Base-by-base conservation (phyloP, 2,888 invertebrate species). In the Meiosimyza decipiens region DNA sequence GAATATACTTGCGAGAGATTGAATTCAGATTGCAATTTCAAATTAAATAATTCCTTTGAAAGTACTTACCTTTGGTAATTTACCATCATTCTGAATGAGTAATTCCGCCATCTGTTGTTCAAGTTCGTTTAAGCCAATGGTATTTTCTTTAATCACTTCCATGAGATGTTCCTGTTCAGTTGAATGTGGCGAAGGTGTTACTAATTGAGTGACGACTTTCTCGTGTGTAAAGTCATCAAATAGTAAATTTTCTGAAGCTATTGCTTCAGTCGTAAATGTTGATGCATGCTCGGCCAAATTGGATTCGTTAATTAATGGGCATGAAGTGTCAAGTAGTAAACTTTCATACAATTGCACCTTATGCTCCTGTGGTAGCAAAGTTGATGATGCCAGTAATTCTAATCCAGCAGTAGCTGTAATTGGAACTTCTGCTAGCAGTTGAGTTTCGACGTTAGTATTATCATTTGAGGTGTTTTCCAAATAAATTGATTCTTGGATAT, bases 401-500 rank as follows among this genome's bases (percentile, higher is more conserved):
- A n/a, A 50, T 6, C 60, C 6, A 51, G 15, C n/a, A 28, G 76
- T 71, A 2, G 74, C 71, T 76, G 13, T 4, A 11, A 13, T 18
- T 63, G 63, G 22, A 9, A 11, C 40, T 16, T 40, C 55, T 18
- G 67, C 50, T 15, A 9, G 12, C 1, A 3, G 60, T 49, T 12
- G 11, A 18, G 22, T 22, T 54, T 33, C 59, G n/a, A 47, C 51
- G 6, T 65, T 16, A 7, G 74, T 49, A 6, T 55, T 73, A 9
- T 72, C 47, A 2, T 67, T 28, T 16, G 64, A 15, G 52, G 64
- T 81, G 51, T 82, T 78, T 47, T 81, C 80, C 49, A 81, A 18
- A 67, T 84, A 83, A 60, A 83, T 79, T 2, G 84, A 84, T n/a
- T 82, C 82, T 68, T 82, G 80, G 83, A 84, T 83, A 63, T 74